Base-by-base conservation (phyloP, 92 coral and sea anemone genomes). In the Chrysogorgia sp. region DNA sequence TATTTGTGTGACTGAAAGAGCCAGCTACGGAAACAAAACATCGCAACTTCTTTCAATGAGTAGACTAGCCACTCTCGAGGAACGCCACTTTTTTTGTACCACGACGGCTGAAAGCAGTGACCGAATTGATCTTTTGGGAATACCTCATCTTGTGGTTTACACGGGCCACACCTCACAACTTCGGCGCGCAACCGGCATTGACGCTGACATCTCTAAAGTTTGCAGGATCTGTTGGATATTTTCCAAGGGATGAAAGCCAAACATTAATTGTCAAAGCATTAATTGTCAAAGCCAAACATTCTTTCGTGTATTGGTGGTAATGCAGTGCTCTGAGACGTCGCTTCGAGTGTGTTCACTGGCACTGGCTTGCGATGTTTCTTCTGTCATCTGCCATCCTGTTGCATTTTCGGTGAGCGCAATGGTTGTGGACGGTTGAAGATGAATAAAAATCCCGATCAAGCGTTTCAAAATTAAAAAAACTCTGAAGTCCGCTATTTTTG, bases 51-150 rank as follows among this genome's bases (percentile, higher is more conserved):
- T 34, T 63, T 29, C 70, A 63, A 29, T n/a, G 70, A 63, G 45
- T 63, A 63, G 40, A 63, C 70, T 29, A 63, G 70, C 43, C 70
- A 63, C 24, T 63, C 70, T 29, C 45, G 70, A 30, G 40, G 70
- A 63, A 63, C 45, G 22, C 70, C 70, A 9, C 10, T 31, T 34
- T 63, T 63, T 63, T n/a, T 29, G 35, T 63, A 29, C 70, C 45
- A 63, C 10, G 40, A 23, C 70, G 40, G 70, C 45, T 31, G 70
- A 34, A 29, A 31, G 47, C 20, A 29, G 40, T 20, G 45, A 63
- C 47, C 70, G 25, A 29, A 34, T 29, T 63, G 8, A 34, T 63
- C 41, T 63, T 63, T 63, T 63, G 70, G 41, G 45, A 63, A 31
- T 12, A 34, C 41, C 70, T 34, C 70, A 30, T 63, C 70, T 47